phyloP scores from a whole-genome alignment of 2,888 invertebrate species.

The Lasioglossum lativentre region DNA sequence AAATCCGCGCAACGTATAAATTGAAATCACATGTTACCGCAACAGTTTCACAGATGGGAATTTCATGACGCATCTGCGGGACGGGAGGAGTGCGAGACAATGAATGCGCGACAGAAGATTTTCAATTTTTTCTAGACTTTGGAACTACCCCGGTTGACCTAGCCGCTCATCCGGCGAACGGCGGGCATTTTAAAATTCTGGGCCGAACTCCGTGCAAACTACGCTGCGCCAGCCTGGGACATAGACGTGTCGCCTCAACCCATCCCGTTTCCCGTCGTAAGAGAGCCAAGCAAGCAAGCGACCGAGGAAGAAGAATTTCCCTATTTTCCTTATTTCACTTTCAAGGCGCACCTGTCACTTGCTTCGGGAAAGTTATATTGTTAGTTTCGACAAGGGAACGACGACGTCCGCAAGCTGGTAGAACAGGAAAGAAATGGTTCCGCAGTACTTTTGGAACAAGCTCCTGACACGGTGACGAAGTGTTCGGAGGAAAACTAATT shows the following conservation, averaged over 20 bases:
- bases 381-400: constrained; percentile 40
- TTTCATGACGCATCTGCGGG: not conserved
- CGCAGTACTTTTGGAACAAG: constrained; percentile 1
- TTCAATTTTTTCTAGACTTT: constrained; percentile 60
- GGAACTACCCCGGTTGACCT: constrained; percentile 42
- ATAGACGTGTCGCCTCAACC: constrained; percentile 55
- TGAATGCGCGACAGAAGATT: constrained; percentile 50
- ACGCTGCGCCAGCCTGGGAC: constrained; percentile 57
- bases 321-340: constrained; percentile 66
- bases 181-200: constrained; percentile 67
- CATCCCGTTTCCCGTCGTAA: constrained; percentile 47
- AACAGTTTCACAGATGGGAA: not conserved
- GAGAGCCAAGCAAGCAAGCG: constrained; percentile 32
- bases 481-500: constrained; percentile 14
- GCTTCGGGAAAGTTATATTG: constrained; percentile 52
- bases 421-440: constrained; percentile 12
- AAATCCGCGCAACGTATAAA: not conserved
- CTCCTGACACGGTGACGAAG: constrained; percentile 13
- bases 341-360: constrained; percentile 57
- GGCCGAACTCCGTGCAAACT: constrained; percentile 61
- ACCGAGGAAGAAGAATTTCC: constrained; percentile 51
- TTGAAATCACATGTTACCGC: constrained; percentile 17
- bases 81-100: not conserved
- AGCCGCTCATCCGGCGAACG: constrained; percentile 31
- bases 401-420: constrained; percentile 10